A percentile compares a stretch with the other conserved stretches of the same genome.
Evolutionary conservation across 2,113 vertebrate species (phyloP).

Genomic region (Lampris incognitus): DNA sequence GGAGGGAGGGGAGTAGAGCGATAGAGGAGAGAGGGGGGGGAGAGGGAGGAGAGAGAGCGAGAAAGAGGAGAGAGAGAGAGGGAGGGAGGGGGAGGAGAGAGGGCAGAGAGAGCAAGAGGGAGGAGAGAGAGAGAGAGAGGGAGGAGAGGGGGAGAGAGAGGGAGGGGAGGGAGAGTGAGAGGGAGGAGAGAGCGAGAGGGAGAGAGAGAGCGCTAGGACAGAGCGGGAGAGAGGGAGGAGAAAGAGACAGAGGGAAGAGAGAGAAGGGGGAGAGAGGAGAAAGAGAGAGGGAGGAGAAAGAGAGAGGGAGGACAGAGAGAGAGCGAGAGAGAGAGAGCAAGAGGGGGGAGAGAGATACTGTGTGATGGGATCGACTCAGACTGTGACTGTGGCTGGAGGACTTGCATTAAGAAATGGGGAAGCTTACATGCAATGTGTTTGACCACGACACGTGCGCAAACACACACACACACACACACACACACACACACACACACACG

Average conservation of each 20-base stretch:
- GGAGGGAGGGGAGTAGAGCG: too few relatives aligned
- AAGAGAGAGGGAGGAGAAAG: neutral
- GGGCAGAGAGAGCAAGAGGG: neutral
- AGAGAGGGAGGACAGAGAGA: neutral
- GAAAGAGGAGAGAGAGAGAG: neutral
- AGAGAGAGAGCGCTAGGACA: too few relatives aligned
- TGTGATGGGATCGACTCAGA: slow-evolving; percentile 14
- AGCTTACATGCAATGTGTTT: slow-evolving; percentile 21
- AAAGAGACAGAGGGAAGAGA: neutral
- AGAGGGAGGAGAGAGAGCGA: too few relatives aligned
- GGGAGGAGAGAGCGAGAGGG: neutral
- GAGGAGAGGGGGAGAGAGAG: slow-evolving; percentile 1
- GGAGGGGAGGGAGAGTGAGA: neutral
- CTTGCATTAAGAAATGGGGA: slow-evolving; percentile 31
- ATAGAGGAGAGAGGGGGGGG: too few relatives aligned
- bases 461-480: neutral
- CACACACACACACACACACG: slow-evolving; percentile 9
- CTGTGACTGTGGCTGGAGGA: slow-evolving; percentile 21
- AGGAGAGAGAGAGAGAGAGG: neutral
- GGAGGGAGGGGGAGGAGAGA: neutral
- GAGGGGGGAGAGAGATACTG: neutral
- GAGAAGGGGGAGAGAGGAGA: neutral
- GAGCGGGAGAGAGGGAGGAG: neutral
- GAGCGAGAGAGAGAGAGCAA: neutral
- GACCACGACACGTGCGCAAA: neutral